Evolutionary conservation across 2,113 vertebrate genomes (phyloP), one percentile per base, ranked within the genome.

Genomic region (Neolamprologus tretocephalus): DNA sequence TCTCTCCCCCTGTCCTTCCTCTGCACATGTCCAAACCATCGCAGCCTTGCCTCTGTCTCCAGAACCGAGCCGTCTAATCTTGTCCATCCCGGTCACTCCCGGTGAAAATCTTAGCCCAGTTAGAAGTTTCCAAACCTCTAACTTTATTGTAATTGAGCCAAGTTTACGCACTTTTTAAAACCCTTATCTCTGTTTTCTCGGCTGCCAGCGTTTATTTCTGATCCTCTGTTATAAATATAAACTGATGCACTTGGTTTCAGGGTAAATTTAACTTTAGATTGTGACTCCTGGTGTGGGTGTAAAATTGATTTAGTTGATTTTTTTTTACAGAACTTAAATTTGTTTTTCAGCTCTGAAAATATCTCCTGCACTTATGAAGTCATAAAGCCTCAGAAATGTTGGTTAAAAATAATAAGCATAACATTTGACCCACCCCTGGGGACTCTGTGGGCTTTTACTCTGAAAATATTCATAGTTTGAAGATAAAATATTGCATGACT

Each of bases 1-100:
- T 40, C 1, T 68, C 8, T 40, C n/a, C 35, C 63, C 0, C 13
- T 1, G 0, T 45, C 21, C 37, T 37, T 16, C 37, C 66, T 71
- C 37, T 71, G 37, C 37, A 42, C 66, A 14, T 4, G 63, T 40
- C 63, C 35, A 71, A 68, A 68, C 19, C 33, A 42, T 14, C 12
- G 5, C n/a, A 68, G 63, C 9, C 61, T 31, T 31, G 57, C 26
- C 26, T 17, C 51, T 66, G 61, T 66, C 61, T 66, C 31, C 61
- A 66, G 10, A 12, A 17, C 61, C 0, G 61, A 66, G 61, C 1
- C 0, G 31, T 66, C 33, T 66, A n/a, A 66, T 66, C 61, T 8
- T 12, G 61, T 35, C 17, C 0, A 12, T 12, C 31, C 17, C 0
- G 0, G 31, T 63, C 31, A 35, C 31, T 63, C 58, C 16, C 58